Percentiles rank a stretch among this genome's conserved stretches.
Evolutionary conservation across 1,140 invertebrate genomes (phyloP).

Genomic region (Dolichoris vasculosae): DNA sequence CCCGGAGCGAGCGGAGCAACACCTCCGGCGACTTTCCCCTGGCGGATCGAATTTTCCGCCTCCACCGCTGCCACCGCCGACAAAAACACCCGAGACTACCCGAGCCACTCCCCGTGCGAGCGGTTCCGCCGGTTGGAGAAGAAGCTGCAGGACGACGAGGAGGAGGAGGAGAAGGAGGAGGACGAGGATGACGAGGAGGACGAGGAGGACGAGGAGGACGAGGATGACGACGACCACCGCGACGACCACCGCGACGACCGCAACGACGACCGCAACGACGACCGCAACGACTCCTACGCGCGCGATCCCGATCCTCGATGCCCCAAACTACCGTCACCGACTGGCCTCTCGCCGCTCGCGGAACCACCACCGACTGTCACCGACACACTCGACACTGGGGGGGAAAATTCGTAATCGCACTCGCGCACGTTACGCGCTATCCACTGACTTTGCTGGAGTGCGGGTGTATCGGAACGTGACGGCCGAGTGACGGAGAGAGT

Average conservation of each 20-base stretch:
- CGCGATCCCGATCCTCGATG: background rate
- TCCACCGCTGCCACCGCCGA: too few relatives aligned
- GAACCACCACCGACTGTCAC: background rate
- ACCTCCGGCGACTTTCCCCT: background rate
- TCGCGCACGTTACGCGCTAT: background rate
- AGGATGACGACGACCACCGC: too few relatives aligned
- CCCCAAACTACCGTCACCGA: conserved; percentile 9
- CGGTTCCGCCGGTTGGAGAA: too few relatives aligned
- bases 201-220: too few relatives aligned
- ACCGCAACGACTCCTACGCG: too few relatives aligned
- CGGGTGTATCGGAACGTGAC: too few relatives aligned
- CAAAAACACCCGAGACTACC: too few relatives aligned
- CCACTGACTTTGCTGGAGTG: background rate
- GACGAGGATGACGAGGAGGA: too few relatives aligned
- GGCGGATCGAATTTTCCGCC: background rate
- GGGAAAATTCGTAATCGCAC: conserved; percentile 15
- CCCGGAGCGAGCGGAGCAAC: background rate
- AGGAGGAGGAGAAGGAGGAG: background rate
- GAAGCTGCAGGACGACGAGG: too few relatives aligned
- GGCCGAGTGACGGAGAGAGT: too few relatives aligned
- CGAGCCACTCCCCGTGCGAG: background rate
- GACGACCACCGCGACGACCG: too few relatives aligned
- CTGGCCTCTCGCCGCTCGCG: background rate
- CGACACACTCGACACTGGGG: background rate
- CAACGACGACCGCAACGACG: too few relatives aligned